Evolutionary conservation across 2,113 vertebrate genomes (phyloP), one percentile per base, ranked within the genome.

Genomic region (Hiodon tergisus): DNA sequence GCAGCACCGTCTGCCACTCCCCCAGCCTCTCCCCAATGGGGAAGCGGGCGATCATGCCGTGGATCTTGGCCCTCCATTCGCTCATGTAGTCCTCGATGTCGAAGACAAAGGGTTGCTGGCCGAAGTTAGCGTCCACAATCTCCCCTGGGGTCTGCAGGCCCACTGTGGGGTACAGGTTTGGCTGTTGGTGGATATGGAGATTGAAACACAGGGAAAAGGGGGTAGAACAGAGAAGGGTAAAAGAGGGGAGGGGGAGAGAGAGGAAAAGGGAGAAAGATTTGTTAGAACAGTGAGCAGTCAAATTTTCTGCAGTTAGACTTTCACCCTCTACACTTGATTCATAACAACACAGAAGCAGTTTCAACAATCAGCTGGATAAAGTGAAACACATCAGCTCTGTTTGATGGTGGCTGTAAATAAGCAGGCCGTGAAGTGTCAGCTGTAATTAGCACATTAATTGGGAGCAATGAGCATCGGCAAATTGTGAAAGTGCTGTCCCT

Each of bases 21-120:
- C 96, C 96, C 77, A 98, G 91, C 79, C 93, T 90, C 89, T 96
- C 96, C 83, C 95, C 95, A 13, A 99, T 95, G 80, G 97, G 97
- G 82, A 97, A 99, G 76, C 94, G 90, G 50, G 95, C 93, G 71
- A 99, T 97, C 86, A 97, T 97, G 87, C 94, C 90, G 72, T 97
- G 96, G 82, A 99, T 97, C 92, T 98, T 98, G 4, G 94, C 94
- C 80, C 94, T 87, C 97, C 96, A 99, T 75, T 99, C 96, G 71
- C 94, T 93, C 96, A 98, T 99, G 90, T 99, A 99, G 91, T 99
- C 97, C 86, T 99, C 96, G 2, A 99, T 98, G 94, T 99, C 97
- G 6, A 98, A 99, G 81, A 99, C 94, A 83, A 99, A 99, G 0
- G 97, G 96, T 86, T 98, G 97, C 90, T 98, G 96, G 86, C 97